Conservation (phyloP, 2,113 vertebrate genomes). For the Cepphus grylle region DNA sequence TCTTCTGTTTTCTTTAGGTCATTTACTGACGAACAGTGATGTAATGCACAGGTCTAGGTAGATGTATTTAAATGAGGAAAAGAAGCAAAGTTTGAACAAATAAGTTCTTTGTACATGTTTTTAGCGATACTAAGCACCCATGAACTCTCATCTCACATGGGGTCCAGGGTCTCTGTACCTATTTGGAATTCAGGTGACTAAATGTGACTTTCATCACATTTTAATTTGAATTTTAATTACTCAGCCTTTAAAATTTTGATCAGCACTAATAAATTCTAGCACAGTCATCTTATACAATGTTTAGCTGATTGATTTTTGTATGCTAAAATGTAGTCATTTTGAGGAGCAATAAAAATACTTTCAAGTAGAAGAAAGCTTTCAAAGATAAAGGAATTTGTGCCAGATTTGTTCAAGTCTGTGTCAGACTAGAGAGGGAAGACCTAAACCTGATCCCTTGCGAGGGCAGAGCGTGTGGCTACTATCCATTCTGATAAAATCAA, state of each 20-base stretch:
- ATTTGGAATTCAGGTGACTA: conserved; percentile 46
- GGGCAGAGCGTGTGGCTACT: not conserved
- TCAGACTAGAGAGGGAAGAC: not conserved
- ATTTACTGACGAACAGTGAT: not conserved
- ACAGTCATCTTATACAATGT: conserved; percentile 33
- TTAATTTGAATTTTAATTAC: conserved; percentile 66
- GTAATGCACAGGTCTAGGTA: not conserved
- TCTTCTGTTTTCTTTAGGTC: not conserved
- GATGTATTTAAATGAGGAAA: not conserved
- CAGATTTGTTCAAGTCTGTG: not conserved
- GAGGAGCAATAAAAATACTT: conserved; percentile 33
- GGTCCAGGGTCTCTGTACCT: not conserved
- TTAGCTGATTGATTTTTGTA: conserved; percentile 57
- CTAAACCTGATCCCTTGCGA: not conserved
- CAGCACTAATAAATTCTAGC: conserved; percentile 57
- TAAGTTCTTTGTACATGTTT: not conserved
- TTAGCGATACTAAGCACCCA: not conserved
- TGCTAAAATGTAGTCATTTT: conserved; percentile 38
- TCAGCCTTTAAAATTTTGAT: conserved; percentile 61
- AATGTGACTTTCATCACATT: conserved; percentile 61
- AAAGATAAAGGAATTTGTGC: not conserved
- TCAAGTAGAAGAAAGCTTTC: not conserved
- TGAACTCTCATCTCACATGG: not conserved
- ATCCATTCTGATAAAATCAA: not conserved
- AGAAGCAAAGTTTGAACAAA: not conserved